Evolutionary conservation across 1,140 invertebrate species (phyloP), one percentile per base, ranked within the genome.

Genomic region (Gonioctena quinquepunctata): DNA sequence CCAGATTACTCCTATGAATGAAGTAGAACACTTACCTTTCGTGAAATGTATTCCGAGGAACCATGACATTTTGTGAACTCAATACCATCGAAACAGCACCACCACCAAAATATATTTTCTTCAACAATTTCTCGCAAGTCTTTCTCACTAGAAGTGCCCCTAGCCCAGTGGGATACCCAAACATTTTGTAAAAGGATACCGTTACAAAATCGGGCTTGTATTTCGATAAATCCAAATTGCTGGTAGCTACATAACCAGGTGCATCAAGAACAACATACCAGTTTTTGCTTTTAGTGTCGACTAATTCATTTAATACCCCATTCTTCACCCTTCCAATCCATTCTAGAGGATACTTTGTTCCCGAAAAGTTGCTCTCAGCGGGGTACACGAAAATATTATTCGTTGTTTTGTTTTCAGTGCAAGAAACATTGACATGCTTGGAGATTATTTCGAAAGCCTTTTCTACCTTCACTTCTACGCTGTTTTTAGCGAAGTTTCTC

Each of bases 141-240:
- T 93, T 93, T 75, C 87, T 89, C 0, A 98, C 90, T 56, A 99
- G 77, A 2, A 99, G 82, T 33, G 94, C 95, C 25, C 96, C 97
- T 73, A 94, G 82, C n/a, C 93, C 97, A 66, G 96, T 98, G 4
- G 97, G 97, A 85, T 93, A 98, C 2, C 97, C 97, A 87, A 99
- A 98, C 78, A 99, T 95, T 88, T 99, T 99, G 84, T 99, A 99
- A 86, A 99, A 99, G 1, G 97, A 99, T 3, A 99, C 33, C 59
- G 89, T 90, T 0, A 98, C 89, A 87, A 98, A 99, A 84, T 99
- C 95, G 18, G 96, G 93, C 71, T 92, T 89, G 49, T 85, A 86
- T 11, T 78, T 67, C 0, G 87, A 86, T 49, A 99, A 85, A 86
- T 98, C 90, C 54, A 99, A 84, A 18, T 84, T 84, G 83, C 89